Evolutionary conservation across 2,113 vertebrate genomes (phyloP).

Genomic region (Chlamydotis undulata): DNA sequence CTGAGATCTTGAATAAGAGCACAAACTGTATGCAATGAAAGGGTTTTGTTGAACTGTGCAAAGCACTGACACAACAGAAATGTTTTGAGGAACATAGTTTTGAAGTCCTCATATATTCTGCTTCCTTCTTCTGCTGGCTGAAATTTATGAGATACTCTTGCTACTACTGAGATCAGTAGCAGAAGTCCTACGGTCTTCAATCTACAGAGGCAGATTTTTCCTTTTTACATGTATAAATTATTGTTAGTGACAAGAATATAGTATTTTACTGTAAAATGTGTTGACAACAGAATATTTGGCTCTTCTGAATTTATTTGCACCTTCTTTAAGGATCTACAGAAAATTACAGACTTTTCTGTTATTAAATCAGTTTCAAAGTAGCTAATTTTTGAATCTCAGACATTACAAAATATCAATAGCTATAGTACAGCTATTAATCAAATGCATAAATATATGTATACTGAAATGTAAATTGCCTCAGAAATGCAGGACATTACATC

Average conservation of each 20-base stretch:
- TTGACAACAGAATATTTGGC: not conserved
- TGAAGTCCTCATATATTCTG: not conserved
- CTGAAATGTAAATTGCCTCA: not conserved
- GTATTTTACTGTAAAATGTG: not conserved
- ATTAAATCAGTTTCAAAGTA: not conserved
- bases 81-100: not conserved
- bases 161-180: not conserved
- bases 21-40: not conserved
- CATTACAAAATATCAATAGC: not conserved
- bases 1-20: not conserved
- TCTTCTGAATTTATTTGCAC: not conserved
- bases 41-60: not conserved
- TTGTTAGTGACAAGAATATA: not conserved
- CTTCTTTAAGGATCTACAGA: not conserved
- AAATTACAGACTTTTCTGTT: not conserved
- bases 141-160: not conserved
- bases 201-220: not conserved
- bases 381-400: not conserved
- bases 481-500: not conserved
- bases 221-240: not conserved
- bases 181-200: not conserved
- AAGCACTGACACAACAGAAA: not conserved
- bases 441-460: not conserved
- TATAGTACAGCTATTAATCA: not conserved
- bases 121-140: not conserved